Percentiles rank a stretch among this genome's conserved stretches.
phyloP scores from a whole-genome alignment of 2,797 vertebrate genomes.

The Perodicticus potto region DNA sequence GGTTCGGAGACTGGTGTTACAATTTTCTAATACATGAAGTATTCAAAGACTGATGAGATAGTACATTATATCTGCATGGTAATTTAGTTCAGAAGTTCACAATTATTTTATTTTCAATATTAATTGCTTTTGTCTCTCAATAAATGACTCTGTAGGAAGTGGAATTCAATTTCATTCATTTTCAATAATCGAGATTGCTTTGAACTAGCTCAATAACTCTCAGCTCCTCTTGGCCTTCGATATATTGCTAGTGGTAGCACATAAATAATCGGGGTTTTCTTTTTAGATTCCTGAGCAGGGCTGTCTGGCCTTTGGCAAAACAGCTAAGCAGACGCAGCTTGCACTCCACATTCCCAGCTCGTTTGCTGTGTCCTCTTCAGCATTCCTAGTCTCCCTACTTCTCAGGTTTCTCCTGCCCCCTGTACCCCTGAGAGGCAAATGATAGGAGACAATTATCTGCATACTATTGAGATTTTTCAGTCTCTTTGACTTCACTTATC shows the following conservation, averaged over 20 bases:
- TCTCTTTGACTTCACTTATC: neutral
- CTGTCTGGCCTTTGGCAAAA: constrained; percentile 61
- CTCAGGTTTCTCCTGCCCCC: neutral
- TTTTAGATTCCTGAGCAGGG: constrained; percentile 61
- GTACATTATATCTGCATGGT: constrained; percentile 87
- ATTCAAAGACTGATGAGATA: constrained; percentile 89
- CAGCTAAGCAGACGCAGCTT: neutral
- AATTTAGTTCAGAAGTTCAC: constrained; percentile 90
- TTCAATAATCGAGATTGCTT: constrained; percentile 87
- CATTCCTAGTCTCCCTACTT: neutral
- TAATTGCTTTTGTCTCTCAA: constrained; percentile 89
- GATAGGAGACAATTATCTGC: neutral
- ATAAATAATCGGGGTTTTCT: constrained; percentile 78
- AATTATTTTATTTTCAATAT: constrained; percentile 90
- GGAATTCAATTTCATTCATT: constrained; percentile 89
- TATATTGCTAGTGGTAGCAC: constrained; percentile 63
- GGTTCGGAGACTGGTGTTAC: constrained; percentile 82
- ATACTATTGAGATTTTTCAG: neutral
- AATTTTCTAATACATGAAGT: constrained; percentile 85
- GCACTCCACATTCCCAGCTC: neutral
- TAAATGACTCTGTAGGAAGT: constrained; percentile 87
- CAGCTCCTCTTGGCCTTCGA: constrained; percentile 80
- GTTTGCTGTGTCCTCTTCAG: neutral
- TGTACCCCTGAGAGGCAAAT: neutral
- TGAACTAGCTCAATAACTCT: constrained; percentile 86